These are phyloP conservation scores for Lypha dubia DNA, from an alignment of 2,888 invertebrate genomes.

Conservation along the genomic window DNA sequence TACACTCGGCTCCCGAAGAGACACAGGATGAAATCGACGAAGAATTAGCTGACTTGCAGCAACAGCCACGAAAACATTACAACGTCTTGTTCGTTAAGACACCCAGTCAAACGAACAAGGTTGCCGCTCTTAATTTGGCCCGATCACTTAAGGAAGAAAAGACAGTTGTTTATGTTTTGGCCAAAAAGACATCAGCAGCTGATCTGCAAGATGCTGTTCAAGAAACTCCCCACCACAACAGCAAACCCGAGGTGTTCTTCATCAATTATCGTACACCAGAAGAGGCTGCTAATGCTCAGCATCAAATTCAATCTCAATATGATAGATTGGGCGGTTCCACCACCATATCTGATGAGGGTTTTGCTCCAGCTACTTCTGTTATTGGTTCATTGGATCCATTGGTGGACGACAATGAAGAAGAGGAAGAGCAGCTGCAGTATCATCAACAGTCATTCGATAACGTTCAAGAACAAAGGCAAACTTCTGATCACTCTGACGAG, in stretches of 20 bases:
- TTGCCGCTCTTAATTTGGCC: slow-evolving; percentile 80
- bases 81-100: slow-evolving; percentile 83
- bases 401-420: slow-evolving; percentile 77
- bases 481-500: slow-evolving; percentile 33
- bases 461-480: not conserved
- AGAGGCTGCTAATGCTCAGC: slow-evolving; percentile 82
- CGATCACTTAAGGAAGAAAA: slow-evolving; percentile 82
- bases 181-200: slow-evolving; percentile 81
- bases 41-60: slow-evolving; percentile 78
- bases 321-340: slow-evolving; percentile 81
- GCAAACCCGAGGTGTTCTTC: slow-evolving; percentile 83
- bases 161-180: slow-evolving; percentile 83
- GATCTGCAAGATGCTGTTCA: slow-evolving; percentile 81
- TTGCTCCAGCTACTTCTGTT: slow-evolving; percentile 81
- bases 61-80: slow-evolving; percentile 81
- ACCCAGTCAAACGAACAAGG: slow-evolving; percentile 80
- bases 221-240: slow-evolving; percentile 80
- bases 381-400: slow-evolving; percentile 80
- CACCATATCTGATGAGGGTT: slow-evolving; percentile 81
- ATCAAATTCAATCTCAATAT: slow-evolving; percentile 82
- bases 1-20: slow-evolving; percentile 83
- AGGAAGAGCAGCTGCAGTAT: slow-evolving; percentile 67
- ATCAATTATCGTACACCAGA: slow-evolving; percentile 83
- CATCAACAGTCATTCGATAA: slow-evolving; percentile 61
- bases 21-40: slow-evolving; percentile 81